These are phyloP conservation scores for Xenopus tropicalis DNA, from an alignment of 2,113 vertebrate species.

Conservation along the genomic window DNA sequence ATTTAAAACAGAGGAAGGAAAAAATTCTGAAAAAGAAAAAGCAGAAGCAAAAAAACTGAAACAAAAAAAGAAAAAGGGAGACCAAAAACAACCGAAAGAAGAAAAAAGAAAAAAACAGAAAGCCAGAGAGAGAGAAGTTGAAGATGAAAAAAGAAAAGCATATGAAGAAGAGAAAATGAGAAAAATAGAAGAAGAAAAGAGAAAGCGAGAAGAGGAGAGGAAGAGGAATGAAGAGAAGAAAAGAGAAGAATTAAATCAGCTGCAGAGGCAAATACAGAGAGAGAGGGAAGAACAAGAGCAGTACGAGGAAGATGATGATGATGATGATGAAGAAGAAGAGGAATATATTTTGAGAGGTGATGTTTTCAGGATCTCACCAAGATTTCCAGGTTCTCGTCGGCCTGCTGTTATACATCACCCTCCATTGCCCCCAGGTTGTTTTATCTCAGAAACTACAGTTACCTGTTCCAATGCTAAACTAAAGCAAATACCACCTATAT, in stretches of 20 bases:
- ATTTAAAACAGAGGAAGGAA: conserved; percentile 43
- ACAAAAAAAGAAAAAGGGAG: conserved; percentile 54
- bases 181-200: conserved; percentile 35
- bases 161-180: conserved; percentile 48
- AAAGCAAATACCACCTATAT: conserved; percentile 76
- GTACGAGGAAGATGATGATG: conserved; percentile 21
- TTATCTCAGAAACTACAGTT: conserved; percentile 72
- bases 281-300: conserved; percentile 10
- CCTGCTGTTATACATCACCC: conserved; percentile 51
- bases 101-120: conserved; percentile 42
- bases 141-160: conserved; percentile 36
- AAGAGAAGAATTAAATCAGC: conserved; percentile 42
- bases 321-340: conserved; percentile 51
- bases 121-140: conserved; percentile 37
- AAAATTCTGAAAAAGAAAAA: conserved; percentile 43
- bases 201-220: conserved; percentile 4
- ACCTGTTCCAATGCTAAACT: conserved; percentile 78
- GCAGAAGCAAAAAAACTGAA: conserved; percentile 21
- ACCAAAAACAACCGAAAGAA: conserved; percentile 44
- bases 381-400: conserved; percentile 48
- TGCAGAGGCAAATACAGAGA: neutral
- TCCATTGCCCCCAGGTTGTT: conserved; percentile 75
- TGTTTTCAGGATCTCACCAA: conserved; percentile 61
- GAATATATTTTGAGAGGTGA: conserved; percentile 68
- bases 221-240: conserved; percentile 45